phyloP scores from a whole-genome alignment of 92 coral and sea anemone species.

The Porites lobata region DNA sequence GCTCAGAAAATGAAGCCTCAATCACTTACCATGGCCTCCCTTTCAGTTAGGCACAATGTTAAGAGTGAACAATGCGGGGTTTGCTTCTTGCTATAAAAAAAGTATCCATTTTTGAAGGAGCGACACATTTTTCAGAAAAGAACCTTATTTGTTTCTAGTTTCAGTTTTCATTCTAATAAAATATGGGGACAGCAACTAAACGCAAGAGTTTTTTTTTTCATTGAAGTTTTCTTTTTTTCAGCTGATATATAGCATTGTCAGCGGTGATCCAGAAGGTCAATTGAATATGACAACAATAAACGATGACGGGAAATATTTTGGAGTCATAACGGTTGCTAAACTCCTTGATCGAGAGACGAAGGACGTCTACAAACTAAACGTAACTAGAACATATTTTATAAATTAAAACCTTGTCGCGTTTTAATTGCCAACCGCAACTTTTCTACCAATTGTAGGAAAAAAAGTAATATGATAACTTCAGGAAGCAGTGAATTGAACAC shows the following conservation, averaged over 20 bases:
- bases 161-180: not conserved
- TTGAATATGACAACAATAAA: slow-evolving; percentile 67
- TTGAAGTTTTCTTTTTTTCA: slow-evolving; percentile 9
- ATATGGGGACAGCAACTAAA: not conserved
- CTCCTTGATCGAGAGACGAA: slow-evolving; percentile 88
- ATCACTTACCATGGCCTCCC: too few relatives aligned
- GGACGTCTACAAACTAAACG: slow-evolving; percentile 75
- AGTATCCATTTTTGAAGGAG: not conserved
- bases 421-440: not conserved
- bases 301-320: slow-evolving; percentile 71
- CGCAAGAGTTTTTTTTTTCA: not conserved
- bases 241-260: slow-evolving; percentile 77
- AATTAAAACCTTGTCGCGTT: too few relatives aligned
- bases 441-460: not conserved
- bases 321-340: slow-evolving; percentile 77
- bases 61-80: not conserved
- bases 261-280: slow-evolving; percentile 76
- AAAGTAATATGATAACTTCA: not conserved
- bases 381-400: slow-evolving; percentile 20
- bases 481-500: not conserved
- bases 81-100: too few relatives aligned
- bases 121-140: not conserved
- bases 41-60: too few relatives aligned
- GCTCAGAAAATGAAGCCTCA: too few relatives aligned
- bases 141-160: too few relatives aligned